phyloP scores from a whole-genome alignment of 2,888 invertebrate genomes.

The Caenorhabditis drosophilae region DNA sequence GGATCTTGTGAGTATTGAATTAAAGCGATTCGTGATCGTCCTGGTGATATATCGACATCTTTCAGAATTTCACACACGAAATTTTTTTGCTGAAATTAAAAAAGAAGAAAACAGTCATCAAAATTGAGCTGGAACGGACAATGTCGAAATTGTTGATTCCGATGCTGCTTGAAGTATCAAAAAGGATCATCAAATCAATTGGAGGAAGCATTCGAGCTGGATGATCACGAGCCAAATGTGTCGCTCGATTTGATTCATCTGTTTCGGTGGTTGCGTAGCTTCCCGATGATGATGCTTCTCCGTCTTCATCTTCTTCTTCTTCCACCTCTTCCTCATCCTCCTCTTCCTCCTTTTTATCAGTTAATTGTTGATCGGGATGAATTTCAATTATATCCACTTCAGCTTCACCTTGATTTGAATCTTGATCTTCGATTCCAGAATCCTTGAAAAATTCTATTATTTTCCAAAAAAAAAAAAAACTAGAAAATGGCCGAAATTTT shows the following conservation, averaged over 20 bases:
- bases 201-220: conserved; percentile 62
- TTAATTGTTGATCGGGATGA: conserved; percentile 11
- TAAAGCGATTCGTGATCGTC: conserved; percentile 56
- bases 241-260: conserved; percentile 28
- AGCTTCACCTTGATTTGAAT: conserved; percentile 1
- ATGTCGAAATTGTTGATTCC: conserved; percentile 60
- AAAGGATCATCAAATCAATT: conserved; percentile 62
- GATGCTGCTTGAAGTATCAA: conserved; percentile 61
- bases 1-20: conserved; percentile 62
- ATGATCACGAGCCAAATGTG: conserved; percentile 50
- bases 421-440: conserved; percentile 18
- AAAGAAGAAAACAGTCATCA: too few relatives aligned
- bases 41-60: conserved; percentile 62
- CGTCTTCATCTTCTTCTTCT: neutral
- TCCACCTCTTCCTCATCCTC: conserved; percentile 7
- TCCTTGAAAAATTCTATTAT: conserved; percentile 1
- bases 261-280: conserved; percentile 19
- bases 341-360: conserved; percentile 2
- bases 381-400: conserved; percentile 21
- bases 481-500: too few relatives aligned
- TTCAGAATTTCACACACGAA: conserved; percentile 50
- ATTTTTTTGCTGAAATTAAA: conserved; percentile 50
- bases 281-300: conserved; percentile 8
- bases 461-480: too few relatives aligned
- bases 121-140: too few relatives aligned